Evolutionary conservation across 2,113 vertebrate species (phyloP).

Genomic region (Guaruba guarouba): DNA sequence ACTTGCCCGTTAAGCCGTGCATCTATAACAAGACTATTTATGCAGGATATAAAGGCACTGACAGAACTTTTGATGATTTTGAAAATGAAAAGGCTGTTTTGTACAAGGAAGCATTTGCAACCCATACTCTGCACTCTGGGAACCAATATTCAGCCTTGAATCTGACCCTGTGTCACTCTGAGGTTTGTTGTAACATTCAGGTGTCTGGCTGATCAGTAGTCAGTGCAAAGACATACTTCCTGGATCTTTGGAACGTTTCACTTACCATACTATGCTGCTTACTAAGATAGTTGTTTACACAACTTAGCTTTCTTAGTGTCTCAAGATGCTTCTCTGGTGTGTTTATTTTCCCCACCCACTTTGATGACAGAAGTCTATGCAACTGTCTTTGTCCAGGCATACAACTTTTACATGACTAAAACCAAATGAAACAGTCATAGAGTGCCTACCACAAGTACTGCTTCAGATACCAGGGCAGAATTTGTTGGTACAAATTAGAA

Average conservation of each 20-base stretch:
- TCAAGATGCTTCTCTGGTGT: not conserved
- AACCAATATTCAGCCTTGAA: not conserved
- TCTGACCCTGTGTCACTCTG: not conserved
- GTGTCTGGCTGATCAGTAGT: not conserved
- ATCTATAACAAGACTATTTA: not conserved
- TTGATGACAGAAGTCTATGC: not conserved
- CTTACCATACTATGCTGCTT: not conserved
- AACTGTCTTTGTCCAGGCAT: not conserved
- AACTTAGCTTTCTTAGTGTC: not conserved
- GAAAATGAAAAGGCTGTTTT: not conserved
- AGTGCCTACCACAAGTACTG: not conserved
- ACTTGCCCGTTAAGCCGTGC: not conserved
- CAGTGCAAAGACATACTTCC: not conserved
- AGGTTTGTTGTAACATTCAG: not conserved
- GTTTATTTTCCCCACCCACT: rapidly evolving
- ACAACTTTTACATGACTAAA: not conserved
- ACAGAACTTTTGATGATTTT: not conserved
- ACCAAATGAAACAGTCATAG: rapidly evolving
- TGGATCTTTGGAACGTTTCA: not conserved
- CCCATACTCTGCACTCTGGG: not conserved
- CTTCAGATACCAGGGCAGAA: not conserved
- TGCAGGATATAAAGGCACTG: not conserved
- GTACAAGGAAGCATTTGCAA: not conserved
- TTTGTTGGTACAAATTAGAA: not conserved
- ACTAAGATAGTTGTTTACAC: not conserved